A percentile compares a stretch with the other conserved stretches of the same genome.
These are phyloP conservation scores for Dasyornis broadbenti DNA, from an alignment of 2,113 vertebrate genomes.

Conservation along the genomic window DNA sequence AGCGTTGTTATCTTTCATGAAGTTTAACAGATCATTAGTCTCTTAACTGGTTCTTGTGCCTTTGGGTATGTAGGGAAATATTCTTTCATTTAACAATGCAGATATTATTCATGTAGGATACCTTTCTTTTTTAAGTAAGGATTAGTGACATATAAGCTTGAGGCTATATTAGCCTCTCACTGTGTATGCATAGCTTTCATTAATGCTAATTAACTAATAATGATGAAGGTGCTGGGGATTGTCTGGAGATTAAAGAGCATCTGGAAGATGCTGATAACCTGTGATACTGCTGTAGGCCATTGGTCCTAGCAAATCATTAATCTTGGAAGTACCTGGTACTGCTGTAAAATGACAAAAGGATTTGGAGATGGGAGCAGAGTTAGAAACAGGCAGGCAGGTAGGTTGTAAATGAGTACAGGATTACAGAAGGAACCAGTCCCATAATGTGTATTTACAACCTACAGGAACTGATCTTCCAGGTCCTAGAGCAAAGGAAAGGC, in stretches of 20 bases:
- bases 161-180: not conserved
- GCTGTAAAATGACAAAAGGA: conserved; percentile 39
- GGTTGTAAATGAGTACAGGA: not conserved
- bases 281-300: conserved; percentile 52
- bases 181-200: conserved; percentile 25
- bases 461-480: not conserved
- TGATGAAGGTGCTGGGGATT: conserved; percentile 43
- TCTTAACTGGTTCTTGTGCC: not conserved
- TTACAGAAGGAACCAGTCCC: not conserved
- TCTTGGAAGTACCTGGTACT: conserved; percentile 60
- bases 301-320: conserved; percentile 58
- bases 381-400: not conserved
- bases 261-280: conserved; percentile 68
- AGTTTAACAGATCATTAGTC: conserved; percentile 13
- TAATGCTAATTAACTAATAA: conserved; percentile 49
- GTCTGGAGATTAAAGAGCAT: conserved; percentile 67
- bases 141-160: conserved; percentile 13
- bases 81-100: not conserved
- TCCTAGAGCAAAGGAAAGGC: not conserved
- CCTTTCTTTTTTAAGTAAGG: not conserved
- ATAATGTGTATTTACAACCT: not conserved
- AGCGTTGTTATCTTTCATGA: not conserved
- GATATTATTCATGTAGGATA: not conserved
- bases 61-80: not conserved
- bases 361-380: not conserved